Evolutionary conservation across 2,797 vertebrate species (phyloP).

Genomic region (Aythya fuligula): DNA sequence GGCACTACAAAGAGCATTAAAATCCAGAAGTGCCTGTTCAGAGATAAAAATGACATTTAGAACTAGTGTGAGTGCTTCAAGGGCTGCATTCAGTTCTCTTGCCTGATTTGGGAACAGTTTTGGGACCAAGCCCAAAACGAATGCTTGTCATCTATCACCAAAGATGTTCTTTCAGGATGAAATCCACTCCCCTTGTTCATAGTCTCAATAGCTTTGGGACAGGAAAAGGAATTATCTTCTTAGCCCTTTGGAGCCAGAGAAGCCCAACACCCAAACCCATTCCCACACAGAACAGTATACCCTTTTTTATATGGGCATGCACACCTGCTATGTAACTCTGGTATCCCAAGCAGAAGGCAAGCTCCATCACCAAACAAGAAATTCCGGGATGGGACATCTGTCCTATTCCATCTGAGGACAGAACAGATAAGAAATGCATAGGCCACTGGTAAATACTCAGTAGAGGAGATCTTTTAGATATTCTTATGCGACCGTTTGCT

Average conservation of each 20-base stretch:
- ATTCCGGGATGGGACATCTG: background rate
- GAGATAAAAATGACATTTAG: background rate
- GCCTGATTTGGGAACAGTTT: fast-evolving
- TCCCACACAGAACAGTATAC: fast-evolving
- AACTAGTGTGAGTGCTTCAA: fast-evolving
- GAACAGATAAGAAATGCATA: background rate
- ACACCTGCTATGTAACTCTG: background rate
- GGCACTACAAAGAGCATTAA: background rate
- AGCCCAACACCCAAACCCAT: background rate
- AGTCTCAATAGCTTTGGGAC: background rate
- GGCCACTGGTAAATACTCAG: background rate
- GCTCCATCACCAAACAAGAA: background rate
- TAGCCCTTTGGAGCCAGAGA: background rate
- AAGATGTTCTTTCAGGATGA: background rate
- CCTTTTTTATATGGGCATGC: background rate
- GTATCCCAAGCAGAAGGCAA: conserved; percentile 24
- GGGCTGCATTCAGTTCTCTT: fast-evolving
- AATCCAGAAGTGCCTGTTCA: background rate
- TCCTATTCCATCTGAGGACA: background rate
- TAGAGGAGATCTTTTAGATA: background rate
- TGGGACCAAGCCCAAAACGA: background rate
- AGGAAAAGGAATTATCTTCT: background rate
- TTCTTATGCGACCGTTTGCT: background rate
- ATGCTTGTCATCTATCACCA: background rate
- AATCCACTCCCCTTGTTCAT: background rate